phyloP scores from a whole-genome alignment of 2,113 vertebrate genomes.

The Trichomycterus rosablanca region DNA sequence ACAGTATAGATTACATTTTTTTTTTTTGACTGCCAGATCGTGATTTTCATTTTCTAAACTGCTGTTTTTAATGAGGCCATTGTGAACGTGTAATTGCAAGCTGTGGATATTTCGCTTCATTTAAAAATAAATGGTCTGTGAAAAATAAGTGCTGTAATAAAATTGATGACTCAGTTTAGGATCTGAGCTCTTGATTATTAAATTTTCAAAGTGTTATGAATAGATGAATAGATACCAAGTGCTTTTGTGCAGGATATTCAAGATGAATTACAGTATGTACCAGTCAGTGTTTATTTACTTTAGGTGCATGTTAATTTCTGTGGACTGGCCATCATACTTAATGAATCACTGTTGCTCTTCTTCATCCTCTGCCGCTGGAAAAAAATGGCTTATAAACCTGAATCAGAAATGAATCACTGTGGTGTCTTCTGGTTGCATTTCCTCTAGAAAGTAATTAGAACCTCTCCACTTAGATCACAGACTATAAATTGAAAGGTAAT shows the following conservation, averaged over 20 bases:
- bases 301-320: not conserved
- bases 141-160: slow-evolving; percentile 42
- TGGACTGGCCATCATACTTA: not conserved
- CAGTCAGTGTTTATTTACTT: no score
- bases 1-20: slow-evolving; percentile 45
- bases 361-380: slow-evolving; percentile 6
- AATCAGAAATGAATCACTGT: slow-evolving; percentile 12
- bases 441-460: not conserved
- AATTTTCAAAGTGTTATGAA: slow-evolving; percentile 9
- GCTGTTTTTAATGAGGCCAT: slow-evolving; percentile 48
- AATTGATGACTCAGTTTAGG: slow-evolving; percentile 61
- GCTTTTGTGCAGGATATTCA: no score
- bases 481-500: no score
- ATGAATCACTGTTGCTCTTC: slow-evolving; percentile 11
- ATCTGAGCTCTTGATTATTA: slow-evolving; percentile 44
- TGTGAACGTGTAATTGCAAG: slow-evolving; percentile 41
- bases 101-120: slow-evolving; percentile 51
- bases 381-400: slow-evolving; percentile 10
- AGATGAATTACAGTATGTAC: not conserved
- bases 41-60: slow-evolving; percentile 56
- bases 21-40: slow-evolving; percentile 43
- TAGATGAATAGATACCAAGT: slow-evolving; percentile 1
- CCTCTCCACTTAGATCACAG: no score
- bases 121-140: slow-evolving; percentile 58
- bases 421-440: not conserved